phyloP scores from a whole-genome alignment of 1,140 invertebrate species.

The Pseudomyrmex pallidus region DNA sequence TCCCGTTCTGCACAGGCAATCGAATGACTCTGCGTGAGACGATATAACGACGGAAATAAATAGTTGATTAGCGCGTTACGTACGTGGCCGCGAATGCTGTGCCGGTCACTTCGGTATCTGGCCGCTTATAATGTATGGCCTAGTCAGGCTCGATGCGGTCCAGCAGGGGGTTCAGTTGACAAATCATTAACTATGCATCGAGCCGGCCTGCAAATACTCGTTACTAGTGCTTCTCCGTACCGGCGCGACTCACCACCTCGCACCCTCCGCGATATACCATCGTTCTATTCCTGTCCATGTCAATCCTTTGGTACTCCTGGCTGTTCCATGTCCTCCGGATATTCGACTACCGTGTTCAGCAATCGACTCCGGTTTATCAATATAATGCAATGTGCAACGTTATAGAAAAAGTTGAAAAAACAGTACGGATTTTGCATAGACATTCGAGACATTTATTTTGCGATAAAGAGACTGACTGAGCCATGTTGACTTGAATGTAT shows the following conservation, averaged over 20 bases:
- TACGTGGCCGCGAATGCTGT: slow-evolving; percentile 47
- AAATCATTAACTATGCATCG: slow-evolving; percentile 86
- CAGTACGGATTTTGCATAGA: no score
- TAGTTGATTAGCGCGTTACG: slow-evolving; percentile 51
- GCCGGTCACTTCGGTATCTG: slow-evolving; percentile 75
- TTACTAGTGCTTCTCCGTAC: slow-evolving; percentile 83
- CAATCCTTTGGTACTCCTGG: slow-evolving; percentile 33
- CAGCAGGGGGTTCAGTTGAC: slow-evolving; percentile 81
- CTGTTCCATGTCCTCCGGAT: slow-evolving; percentile 46
- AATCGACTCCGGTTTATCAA: not conserved
- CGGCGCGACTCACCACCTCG: slow-evolving; percentile 60
- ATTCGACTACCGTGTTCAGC: slow-evolving; percentile 1
- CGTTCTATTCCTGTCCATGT: slow-evolving; percentile 56
- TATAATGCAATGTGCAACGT: not conserved
- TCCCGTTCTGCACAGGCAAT: not conserved
- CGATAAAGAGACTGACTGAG: no score
- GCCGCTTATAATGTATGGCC: slow-evolving; percentile 83
- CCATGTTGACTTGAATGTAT: no score
- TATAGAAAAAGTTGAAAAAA: not conserved
- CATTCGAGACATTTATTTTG: no score
- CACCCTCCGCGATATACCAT: slow-evolving; percentile 62
- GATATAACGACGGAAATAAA: slow-evolving; percentile 51
- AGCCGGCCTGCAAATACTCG: slow-evolving; percentile 85
- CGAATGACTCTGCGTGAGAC: slow-evolving; percentile 11
- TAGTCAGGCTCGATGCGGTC: slow-evolving; percentile 81